phyloP scores from a whole-genome alignment of 2,888 invertebrate species.

The Thereva unica region DNA sequence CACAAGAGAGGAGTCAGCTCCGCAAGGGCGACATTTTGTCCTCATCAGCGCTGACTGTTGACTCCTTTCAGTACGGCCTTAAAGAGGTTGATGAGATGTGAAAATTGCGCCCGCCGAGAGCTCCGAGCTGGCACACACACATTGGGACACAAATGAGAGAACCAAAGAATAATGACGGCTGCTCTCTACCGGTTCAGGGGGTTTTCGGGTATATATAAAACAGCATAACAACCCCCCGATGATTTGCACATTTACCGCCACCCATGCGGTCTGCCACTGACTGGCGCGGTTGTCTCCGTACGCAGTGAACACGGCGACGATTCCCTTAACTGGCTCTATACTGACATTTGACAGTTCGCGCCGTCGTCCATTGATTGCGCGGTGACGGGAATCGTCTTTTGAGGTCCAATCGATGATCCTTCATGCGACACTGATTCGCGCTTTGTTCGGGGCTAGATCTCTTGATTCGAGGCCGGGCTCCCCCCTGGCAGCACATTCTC shows the following conservation, averaged over 20 bases:
- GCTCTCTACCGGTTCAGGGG: conserved; percentile 3
- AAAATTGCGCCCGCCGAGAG: conserved; percentile 29
- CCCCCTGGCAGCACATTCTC: not conserved
- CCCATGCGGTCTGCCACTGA: conserved; percentile 36
- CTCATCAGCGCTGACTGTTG: conserved; percentile 2
- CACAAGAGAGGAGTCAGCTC: conserved; percentile 9
- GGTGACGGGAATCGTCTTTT: conserved; percentile 11
- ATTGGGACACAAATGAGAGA: not conserved
- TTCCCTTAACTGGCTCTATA: not conserved
- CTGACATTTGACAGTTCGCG: conserved; percentile 39
- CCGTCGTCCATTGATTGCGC: conserved; percentile 25
- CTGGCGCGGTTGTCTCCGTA: conserved; percentile 14
- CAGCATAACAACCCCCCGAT: conserved; percentile 38
- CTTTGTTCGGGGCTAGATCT: conserved; percentile 6
- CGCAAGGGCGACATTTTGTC: not conserved
- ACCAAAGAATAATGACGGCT: not conserved
- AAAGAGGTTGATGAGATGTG: conserved; percentile 36
- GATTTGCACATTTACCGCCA: conserved; percentile 42
- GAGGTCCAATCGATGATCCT: conserved; percentile 22
- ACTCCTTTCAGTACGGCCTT: conserved; percentile 2
- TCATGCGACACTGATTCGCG: conserved; percentile 17
- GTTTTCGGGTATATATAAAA: not conserved
- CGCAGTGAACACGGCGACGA: conserved; percentile 2
- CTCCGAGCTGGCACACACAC: conserved; percentile 9
- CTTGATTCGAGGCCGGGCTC: conserved; percentile 2